Conservation (phyloP, 2,888 invertebrate species). For the Phalera bucephala region DNA sequence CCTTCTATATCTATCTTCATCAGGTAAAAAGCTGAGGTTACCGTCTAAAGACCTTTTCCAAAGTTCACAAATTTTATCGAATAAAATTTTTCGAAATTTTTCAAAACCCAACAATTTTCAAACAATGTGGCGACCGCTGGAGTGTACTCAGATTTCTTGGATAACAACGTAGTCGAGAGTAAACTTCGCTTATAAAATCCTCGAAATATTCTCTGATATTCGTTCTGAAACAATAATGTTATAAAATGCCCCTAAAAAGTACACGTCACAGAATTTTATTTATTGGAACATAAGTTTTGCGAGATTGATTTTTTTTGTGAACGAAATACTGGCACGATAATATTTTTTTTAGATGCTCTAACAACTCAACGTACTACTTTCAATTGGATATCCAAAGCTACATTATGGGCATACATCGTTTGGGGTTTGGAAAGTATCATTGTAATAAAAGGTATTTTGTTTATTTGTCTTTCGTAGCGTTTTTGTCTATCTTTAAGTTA, state of each 20-base stretch:
- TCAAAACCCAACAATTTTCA: slow-evolving; percentile 24
- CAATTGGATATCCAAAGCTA: slow-evolving; percentile 86
- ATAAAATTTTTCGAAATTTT: slow-evolving; percentile 25
- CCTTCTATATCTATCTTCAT: no score
- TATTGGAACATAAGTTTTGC: background rate
- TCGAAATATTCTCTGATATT: slow-evolving; percentile 4
- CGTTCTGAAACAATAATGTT: slow-evolving; percentile 1
- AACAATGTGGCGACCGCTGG: slow-evolving; percentile 24
- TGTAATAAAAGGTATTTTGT: slow-evolving; percentile 73
- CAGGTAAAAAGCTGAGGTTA: slow-evolving; percentile 2
- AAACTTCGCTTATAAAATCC: slow-evolving; percentile 17
- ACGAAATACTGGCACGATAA: background rate
- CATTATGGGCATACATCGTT: slow-evolving; percentile 86
- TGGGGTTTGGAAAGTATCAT: slow-evolving; percentile 84
- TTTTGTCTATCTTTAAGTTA: no score
- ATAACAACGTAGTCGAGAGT: slow-evolving; percentile 14
- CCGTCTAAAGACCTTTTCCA: background rate
- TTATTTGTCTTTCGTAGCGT: no score
- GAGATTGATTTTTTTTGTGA: background rate
- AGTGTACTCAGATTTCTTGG: slow-evolving; percentile 17
- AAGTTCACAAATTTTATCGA: slow-evolving; percentile 11
- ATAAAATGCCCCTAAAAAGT: background rate
- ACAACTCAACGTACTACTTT: slow-evolving; percentile 79
- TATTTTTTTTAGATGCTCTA: slow-evolving; percentile 49
- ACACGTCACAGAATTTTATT: background rate